Percentiles rank a stretch among this genome's conserved stretches.
These are phyloP conservation scores for Cephus runcator DNA, from an alignment of 2,888 invertebrate species.

Conservation along the genomic window DNA sequence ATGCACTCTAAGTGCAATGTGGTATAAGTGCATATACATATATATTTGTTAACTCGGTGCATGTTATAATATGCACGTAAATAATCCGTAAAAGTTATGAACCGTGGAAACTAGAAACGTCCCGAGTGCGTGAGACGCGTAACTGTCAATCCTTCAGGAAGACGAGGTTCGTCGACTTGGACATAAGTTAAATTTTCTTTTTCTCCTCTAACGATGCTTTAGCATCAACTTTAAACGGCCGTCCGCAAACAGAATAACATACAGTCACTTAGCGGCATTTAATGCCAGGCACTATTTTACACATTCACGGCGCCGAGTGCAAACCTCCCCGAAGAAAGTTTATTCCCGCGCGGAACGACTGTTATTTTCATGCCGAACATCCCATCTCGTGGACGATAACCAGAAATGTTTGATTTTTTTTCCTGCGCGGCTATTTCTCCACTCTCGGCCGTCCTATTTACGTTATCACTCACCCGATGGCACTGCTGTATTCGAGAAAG, in stretches of 20 bases:
- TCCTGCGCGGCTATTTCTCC: neutral
- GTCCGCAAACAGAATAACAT: constrained; percentile 40
- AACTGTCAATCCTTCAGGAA: neutral
- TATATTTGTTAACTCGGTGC: neutral
- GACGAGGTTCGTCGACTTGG: neutral
- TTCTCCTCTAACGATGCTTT: neutral
- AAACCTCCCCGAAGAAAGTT: neutral
- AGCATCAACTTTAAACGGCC: constrained; percentile 22
- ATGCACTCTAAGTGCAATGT: neutral
- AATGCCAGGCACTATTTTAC: constrained; percentile 32
- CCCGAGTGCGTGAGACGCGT: neutral
- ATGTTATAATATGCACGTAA: neutral
- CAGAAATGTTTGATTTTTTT: constrained; percentile 50
- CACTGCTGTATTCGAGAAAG: neutral
- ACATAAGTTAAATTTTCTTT: neutral
- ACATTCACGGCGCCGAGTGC: constrained; percentile 8
- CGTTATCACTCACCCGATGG: neutral
- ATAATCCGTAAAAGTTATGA: neutral
- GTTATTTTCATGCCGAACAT: constrained; percentile 38
- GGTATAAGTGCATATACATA: neutral
- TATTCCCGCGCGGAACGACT: neutral
- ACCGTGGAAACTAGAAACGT: neutral
- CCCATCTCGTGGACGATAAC: constrained; percentile 40
- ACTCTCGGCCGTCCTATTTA: neutral
- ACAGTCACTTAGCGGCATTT: constrained; percentile 35